A percentile compares a stretch with the other conserved stretches of the same genome.
These are phyloP conservation scores for Papilio dardanus DNA, from an alignment of 1,140 invertebrate species.

Conservation along the genomic window DNA sequence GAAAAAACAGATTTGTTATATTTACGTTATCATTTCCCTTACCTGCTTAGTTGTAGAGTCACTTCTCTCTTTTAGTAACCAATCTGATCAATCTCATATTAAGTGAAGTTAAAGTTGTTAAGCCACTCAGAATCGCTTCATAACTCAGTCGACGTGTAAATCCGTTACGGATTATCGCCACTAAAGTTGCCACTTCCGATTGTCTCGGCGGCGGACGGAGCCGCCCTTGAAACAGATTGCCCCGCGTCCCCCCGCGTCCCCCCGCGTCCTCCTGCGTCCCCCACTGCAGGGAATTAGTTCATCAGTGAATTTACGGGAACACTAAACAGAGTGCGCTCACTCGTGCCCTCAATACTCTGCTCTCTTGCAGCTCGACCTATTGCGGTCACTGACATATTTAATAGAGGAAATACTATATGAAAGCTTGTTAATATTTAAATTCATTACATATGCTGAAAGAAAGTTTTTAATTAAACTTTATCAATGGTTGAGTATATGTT, in stretches of 20 bases:
- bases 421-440: not conserved
- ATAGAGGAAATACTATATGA: not conserved
- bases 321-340: constrained; percentile 14
- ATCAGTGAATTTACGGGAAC: constrained; percentile 16
- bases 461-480: too few relatives aligned
- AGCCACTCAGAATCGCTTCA: not conserved
- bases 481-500: too few relatives aligned
- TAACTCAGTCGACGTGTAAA: not conserved
- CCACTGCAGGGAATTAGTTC: constrained; percentile 8
- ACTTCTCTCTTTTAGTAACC: not conserved
- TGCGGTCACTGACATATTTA: not conserved
- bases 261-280: not conserved
- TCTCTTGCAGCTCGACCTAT: not conserved
- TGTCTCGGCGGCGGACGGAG: not conserved
- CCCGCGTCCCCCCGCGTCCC: not conserved
- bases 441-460: too few relatives aligned
- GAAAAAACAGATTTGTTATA: too few relatives aligned
- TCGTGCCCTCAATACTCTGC: constrained; percentile 1
- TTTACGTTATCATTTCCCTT: too few relatives aligned
- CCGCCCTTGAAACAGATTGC: not conserved
- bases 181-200: constrained; percentile 14
- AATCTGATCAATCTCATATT: not conserved
- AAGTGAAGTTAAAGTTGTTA: not conserved
- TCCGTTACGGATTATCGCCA: constrained; percentile 1
- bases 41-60: too few relatives aligned